Evolutionary conservation across 2,797 vertebrate species (phyloP), one percentile per base, ranked within the genome.

Genomic region (Helarctos malayanus): DNA sequence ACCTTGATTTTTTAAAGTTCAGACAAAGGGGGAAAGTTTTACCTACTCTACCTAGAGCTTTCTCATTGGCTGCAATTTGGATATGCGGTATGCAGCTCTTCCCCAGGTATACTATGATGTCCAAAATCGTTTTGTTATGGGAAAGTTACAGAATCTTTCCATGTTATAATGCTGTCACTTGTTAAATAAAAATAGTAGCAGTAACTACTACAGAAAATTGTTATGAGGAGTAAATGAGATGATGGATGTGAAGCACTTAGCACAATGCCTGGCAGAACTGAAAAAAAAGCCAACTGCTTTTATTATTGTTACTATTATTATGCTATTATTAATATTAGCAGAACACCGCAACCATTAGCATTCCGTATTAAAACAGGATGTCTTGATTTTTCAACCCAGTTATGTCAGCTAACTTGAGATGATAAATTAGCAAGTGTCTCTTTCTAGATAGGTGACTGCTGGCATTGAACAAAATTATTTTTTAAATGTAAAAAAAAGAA

Each of bases 381-480:
- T 54, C n/a, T 82, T 91, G 27, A 47, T 15, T 80, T 97, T 91
- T 76, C 32, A 91, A 65, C 7, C 18, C n/a, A 81, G 45, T 52
- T 49, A 47, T 78, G 38, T 89, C n/a, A 86, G n/a, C 13, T 79
- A 86, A 71, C 12, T 71, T 65, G 54, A 79, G 25, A 79, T 12
- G 76, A 85, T n/a, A 59, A 41, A 73, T 35, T 21, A 88, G 19
- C 35, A 69, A 69, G 6, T 2, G 21, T 78, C 38, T 65, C 38
- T 57, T 76, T 27, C 59, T 38, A 45, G 32, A 25, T 63, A 52
- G 79, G 21, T 54, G 41, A 59, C 38, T 84, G 49, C 29, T 57
- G 59, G 68, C 29, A 38, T 59, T 93, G 1, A 35, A n/a, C 27
- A 38, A 80, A 45, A 45, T 65, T 83, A 38, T 56, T 56, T 88